Conservation (phyloP, 2,113 vertebrate genomes). For the Sylvilagus bachmani region DNA sequence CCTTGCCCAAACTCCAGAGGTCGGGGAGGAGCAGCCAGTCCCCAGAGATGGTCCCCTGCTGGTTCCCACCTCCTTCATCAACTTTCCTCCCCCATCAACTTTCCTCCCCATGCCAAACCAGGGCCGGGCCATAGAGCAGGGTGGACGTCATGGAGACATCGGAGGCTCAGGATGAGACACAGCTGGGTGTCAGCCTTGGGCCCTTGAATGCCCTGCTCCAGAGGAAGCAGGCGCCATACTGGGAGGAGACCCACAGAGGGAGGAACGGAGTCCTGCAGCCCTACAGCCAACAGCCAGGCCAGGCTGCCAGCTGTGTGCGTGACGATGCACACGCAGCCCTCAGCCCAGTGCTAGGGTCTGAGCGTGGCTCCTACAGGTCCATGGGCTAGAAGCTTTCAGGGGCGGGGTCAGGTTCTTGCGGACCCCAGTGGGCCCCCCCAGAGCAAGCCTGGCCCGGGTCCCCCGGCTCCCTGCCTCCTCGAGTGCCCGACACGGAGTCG, state of each 20-base stretch:
- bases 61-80: neutral
- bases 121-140: neutral
- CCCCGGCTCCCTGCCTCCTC: neutral
- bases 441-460: neutral
- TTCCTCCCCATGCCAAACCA: neutral
- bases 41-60: neutral
- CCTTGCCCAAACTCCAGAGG: neutral
- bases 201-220: neutral
- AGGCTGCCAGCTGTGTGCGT: neutral
- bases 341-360: neutral
- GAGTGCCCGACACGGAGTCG: too few species aligned
- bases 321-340: neutral
- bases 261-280: neutral
- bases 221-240: neutral
- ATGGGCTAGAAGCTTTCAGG: neutral
- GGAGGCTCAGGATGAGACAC: neutral
- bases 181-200: neutral
- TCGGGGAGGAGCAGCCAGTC: neutral
- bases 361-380: neutral
- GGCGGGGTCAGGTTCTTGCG: neutral
- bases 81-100: too few species aligned
- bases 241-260: rapidly evolving
- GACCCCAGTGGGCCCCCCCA: neutral
- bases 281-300: neutral
- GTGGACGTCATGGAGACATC: rapidly evolving